Percentiles rank a stretch among this genome's conserved stretches.
Conservation (phyloP, 2,888 invertebrate species). For the Drosophila ochracea region DNA sequence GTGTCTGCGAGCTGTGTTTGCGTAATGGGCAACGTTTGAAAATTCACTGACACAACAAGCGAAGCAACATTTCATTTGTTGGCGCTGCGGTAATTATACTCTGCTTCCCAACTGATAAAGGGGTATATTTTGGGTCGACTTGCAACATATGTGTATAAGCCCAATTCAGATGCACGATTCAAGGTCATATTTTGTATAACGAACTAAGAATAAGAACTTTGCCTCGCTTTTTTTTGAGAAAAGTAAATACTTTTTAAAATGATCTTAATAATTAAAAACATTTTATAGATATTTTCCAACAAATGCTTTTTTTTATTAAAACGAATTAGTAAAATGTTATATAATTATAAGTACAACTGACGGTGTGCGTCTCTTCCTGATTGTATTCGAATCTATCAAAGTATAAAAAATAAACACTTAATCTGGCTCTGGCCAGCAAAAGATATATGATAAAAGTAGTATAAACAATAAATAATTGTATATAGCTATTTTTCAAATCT, state of each 20-base stretch:
- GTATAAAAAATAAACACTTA: background rate
- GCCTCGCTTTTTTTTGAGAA: background rate
- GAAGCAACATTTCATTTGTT: constrained; percentile 22
- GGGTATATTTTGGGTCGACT: background rate
- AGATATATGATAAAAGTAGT: background rate
- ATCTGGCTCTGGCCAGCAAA: background rate
- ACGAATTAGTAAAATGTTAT: background rate
- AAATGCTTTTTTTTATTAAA: background rate
- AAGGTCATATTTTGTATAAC: background rate
- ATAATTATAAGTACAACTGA: too few species aligned
- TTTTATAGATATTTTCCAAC: background rate
- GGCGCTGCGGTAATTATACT: constrained; percentile 28
- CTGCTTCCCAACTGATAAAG: background rate
- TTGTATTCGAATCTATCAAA: background rate
- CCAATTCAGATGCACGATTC: background rate
- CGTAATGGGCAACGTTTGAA: constrained; percentile 66
- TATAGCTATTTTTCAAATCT: background rate
- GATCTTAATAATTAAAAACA: too few species aligned
- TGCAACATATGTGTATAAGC: background rate
- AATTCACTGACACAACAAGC: constrained; percentile 49
- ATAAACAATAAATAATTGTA: background rate
- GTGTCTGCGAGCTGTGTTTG: constrained; percentile 55
- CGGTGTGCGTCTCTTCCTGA: background rate
- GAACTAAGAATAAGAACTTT: background rate
- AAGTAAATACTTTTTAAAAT: background rate